phyloP scores from a whole-genome alignment of 2,797 vertebrate species.

The Cuniculus paca region DNA sequence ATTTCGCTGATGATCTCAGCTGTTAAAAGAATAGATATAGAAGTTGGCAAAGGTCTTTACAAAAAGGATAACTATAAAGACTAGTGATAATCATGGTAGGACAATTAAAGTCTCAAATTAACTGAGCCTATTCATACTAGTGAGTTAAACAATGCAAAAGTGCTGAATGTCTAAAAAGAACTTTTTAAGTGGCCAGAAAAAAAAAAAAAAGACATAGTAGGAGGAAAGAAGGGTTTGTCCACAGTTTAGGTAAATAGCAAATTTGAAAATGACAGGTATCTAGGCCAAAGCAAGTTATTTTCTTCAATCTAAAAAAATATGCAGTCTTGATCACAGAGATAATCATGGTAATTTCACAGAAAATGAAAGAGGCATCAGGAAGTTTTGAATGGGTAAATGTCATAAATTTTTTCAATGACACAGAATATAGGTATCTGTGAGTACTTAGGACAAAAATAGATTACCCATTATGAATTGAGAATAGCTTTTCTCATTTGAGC shows the following conservation, averaged over 20 bases:
- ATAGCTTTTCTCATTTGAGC: slow-evolving; percentile 1
- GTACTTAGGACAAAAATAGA: neutral
- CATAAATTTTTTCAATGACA: neutral
- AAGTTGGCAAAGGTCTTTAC: neutral
- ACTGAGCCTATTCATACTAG: neutral
- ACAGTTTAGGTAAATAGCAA: neutral
- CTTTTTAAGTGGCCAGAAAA: neutral
- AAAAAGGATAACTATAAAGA: neutral
- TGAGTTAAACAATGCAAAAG: neutral
- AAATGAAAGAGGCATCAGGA: neutral
- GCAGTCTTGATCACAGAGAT: neutral
- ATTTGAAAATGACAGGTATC: neutral
- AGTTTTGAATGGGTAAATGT: neutral
- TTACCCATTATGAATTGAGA: neutral
- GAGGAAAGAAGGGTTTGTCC: neutral
- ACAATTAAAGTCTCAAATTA: neutral
- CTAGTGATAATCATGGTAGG: neutral
- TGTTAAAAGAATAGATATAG: neutral
- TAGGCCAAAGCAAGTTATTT: neutral
- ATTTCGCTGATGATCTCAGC: neutral
- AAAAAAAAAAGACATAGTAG: neutral
- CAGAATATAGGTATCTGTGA: neutral
- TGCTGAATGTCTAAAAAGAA: neutral
- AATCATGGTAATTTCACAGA: neutral
- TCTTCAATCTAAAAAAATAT: neutral